Evolutionary conservation across 2,888 invertebrate genomes (phyloP).

Genomic region (Idaea straminata): DNA sequence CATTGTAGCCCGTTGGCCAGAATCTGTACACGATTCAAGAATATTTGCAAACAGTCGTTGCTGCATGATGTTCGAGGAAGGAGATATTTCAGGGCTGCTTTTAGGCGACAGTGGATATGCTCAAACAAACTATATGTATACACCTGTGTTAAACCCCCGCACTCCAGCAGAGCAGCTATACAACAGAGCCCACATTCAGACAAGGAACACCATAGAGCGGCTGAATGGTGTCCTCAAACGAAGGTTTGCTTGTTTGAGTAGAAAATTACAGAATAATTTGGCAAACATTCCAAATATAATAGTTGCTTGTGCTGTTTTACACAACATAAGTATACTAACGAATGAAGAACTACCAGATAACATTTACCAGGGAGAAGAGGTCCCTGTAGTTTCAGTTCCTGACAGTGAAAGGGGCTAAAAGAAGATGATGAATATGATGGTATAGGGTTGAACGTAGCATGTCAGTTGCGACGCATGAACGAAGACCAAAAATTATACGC

Average conservation of each 20-base stretch:
- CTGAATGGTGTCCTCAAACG: slow-evolving; percentile 6
- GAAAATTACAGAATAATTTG: slow-evolving; percentile 6
- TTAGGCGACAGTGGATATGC: slow-evolving; percentile 6
- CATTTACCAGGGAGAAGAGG: slow-evolving; percentile 2
- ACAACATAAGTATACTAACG: slow-evolving; percentile 6
- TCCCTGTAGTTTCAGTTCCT: slow-evolving; percentile 2
- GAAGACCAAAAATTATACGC: no score
- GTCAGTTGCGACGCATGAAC: no score
- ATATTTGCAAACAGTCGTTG: slow-evolving; percentile 21
- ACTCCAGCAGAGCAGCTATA: slow-evolving; percentile 2
- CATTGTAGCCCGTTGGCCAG: slow-evolving; percentile 27
- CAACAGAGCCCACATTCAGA: slow-evolving; percentile 6
- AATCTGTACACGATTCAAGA: slow-evolving; percentile 26
- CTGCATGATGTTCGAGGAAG: slow-evolving; percentile 11
- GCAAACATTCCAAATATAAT: slow-evolving; percentile 3
- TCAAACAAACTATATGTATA: slow-evolving; percentile 10
- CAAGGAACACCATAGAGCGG: slow-evolving; percentile 6
- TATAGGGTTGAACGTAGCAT: no score
- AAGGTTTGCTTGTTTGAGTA: slow-evolving; percentile 7
- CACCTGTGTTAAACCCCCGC: slow-evolving; percentile 7
- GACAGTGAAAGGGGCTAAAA: no score
- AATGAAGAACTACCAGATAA: slow-evolving; percentile 6
- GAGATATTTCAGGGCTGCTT: slow-evolving; percentile 5
- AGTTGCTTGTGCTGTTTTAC: slow-evolving; percentile 7
- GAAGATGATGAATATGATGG: no score